phyloP scores from a whole-genome alignment of 2,888 invertebrate genomes.

The Allygus modestus region DNA sequence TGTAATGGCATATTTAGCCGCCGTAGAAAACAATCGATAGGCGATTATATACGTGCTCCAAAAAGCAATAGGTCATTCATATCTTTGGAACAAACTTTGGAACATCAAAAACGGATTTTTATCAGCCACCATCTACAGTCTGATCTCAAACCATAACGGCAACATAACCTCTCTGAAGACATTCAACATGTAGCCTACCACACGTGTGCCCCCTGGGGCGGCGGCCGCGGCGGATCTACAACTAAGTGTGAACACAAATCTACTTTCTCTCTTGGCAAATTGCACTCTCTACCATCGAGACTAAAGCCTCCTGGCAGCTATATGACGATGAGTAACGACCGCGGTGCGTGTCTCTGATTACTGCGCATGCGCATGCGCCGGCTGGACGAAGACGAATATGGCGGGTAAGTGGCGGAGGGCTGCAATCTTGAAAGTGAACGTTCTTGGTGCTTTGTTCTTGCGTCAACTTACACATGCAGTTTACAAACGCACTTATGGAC shows the following conservation, averaged over 20 bases:
- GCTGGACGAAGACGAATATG: not conserved
- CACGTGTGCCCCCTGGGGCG: not conserved
- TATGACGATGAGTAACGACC: not conserved
- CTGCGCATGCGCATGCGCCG: not conserved
- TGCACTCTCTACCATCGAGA: not conserved
- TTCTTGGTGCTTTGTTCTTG: not conserved
- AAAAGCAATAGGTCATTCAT: too few species aligned
- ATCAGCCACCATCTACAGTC: not conserved
- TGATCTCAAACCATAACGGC: not conserved
- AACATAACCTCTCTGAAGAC: not conserved
- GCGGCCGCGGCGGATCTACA: not conserved
- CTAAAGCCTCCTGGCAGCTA: slow-evolving; percentile 8
- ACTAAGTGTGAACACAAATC: slow-evolving; percentile 37
- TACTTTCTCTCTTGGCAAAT: slow-evolving; percentile 47
- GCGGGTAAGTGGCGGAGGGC: not conserved
- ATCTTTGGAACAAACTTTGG: not conserved
- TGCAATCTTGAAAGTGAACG: not conserved
- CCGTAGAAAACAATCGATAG: too few species aligned
- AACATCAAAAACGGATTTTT: not conserved
- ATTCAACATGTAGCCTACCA: slow-evolving; percentile 24
- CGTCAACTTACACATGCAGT: too few species aligned
- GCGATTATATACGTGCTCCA: too few species aligned
- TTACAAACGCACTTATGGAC: too few species aligned
- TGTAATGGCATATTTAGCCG: too few species aligned
- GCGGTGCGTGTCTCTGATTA: not conserved